Percentiles rank a stretch among this genome's conserved stretches.
phyloP scores from a whole-genome alignment of 2,113 vertebrate species.

The Chaetops frenatus region DNA sequence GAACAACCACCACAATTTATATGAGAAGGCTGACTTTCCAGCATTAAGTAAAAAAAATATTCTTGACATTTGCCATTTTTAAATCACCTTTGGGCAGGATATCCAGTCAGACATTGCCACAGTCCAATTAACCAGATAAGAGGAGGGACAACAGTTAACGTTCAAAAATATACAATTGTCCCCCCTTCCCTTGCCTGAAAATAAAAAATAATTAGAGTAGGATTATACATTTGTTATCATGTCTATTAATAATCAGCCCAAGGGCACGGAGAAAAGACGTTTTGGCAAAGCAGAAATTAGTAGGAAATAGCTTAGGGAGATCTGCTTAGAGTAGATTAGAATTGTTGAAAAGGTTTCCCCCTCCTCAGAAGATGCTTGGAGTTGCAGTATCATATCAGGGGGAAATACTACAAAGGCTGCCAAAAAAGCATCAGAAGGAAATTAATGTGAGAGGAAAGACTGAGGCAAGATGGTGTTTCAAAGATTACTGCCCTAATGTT shows the following conservation, averaged over 20 bases:
- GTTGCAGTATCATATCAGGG: neutral
- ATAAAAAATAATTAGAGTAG: neutral
- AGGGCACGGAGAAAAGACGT: neutral
- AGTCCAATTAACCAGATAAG: conserved; percentile 50
- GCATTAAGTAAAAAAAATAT: neutral
- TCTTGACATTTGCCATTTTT: conserved; percentile 38
- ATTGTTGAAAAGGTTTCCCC: neutral
- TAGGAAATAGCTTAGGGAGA: conserved; percentile 6
- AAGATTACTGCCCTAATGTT: neutral
- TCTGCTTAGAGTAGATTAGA: conserved; percentile 4
- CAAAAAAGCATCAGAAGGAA: conserved; percentile 6
- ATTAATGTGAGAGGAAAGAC: neutral
- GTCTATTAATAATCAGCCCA: conserved; percentile 29
- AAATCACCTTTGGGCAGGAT: conserved; percentile 47
- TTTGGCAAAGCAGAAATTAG: conserved; percentile 20
- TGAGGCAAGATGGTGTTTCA: neutral
- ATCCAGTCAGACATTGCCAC: conserved; percentile 28
- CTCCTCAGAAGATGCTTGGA: neutral
- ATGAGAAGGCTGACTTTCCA: conserved; percentile 2
- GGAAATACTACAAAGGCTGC: neutral
- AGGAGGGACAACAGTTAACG: neutral
- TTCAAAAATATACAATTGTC: neutral
- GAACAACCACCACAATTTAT: conserved; percentile 30
- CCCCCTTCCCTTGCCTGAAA: neutral
- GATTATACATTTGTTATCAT: neutral